These are phyloP conservation scores for Synergus umbraculus DNA, from an alignment of 2,888 invertebrate species.

Conservation along the genomic window DNA sequence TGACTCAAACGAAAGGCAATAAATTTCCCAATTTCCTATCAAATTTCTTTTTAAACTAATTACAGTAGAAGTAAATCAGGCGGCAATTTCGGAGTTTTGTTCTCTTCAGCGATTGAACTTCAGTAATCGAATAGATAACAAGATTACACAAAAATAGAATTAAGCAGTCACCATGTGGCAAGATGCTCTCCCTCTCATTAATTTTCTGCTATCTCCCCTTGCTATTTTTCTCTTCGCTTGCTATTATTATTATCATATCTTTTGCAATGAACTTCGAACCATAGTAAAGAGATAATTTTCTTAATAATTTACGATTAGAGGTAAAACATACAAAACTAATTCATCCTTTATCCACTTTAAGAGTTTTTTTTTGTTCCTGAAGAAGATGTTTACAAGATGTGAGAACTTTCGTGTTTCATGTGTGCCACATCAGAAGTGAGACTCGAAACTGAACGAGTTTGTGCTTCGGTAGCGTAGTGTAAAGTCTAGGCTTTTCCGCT, in stretches of 20 bases:
- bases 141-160: not conserved
- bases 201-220: not conserved
- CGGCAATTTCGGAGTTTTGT: not conserved
- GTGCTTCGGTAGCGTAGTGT: slow-evolving; percentile 52
- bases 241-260: too few relatives aligned
- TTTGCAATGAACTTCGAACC: too few relatives aligned
- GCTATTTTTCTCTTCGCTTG: not conserved
- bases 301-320: too few relatives aligned
- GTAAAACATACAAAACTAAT: too few relatives aligned
- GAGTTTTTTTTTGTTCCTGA: too few relatives aligned
- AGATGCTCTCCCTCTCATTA: not conserved
- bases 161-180: not conserved
- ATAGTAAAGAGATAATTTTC: too few relatives aligned
- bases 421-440: slow-evolving; percentile 11
- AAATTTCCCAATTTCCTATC: not conserved
- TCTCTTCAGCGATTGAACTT: not conserved
- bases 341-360: too few relatives aligned
- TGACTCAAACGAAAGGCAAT: not conserved
- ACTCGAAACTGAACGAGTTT: slow-evolving; percentile 42
- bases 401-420: slow-evolving; percentile 14
- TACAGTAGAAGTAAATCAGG: not conserved
- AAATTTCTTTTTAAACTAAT: not conserved
- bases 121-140: not conserved
- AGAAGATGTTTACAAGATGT: slow-evolving; percentile 12
- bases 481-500: slow-evolving; percentile 60